Percentiles rank a stretch among this genome's conserved stretches.
Conservation (phyloP, 2,113 vertebrate genomes). For the Leptodactylus fuscus region DNA sequence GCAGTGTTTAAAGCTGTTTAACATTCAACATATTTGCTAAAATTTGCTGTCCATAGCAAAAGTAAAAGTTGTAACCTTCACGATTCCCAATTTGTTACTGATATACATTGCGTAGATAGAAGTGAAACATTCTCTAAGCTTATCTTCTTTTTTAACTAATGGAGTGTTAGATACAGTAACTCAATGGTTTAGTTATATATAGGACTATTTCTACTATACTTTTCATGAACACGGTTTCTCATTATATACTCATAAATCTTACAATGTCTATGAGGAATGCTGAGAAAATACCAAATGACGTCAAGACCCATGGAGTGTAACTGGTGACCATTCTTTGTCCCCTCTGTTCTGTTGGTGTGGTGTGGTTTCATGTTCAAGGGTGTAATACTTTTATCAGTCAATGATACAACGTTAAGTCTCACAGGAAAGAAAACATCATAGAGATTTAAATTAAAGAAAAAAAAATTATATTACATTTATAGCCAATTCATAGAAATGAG, state of each 20-base stretch:
- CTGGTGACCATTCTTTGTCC: not conserved
- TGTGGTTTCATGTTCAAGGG: not conserved
- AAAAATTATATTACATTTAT: no score
- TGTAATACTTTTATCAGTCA: not conserved
- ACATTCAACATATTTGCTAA: not conserved
- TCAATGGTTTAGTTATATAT: not conserved
- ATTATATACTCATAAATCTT: constrained; percentile 1
- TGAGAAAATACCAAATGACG: constrained; percentile 3
- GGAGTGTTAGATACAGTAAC: no score
- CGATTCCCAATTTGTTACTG: not conserved
- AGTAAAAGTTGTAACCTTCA: not conserved
- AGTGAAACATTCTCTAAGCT: not conserved
- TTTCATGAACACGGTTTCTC: no score
- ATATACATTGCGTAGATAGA: not conserved
- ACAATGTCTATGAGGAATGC: not conserved
- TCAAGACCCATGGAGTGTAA: not conserved
- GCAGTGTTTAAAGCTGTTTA: no score
- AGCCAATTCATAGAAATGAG: no score
- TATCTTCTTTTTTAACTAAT: no score
- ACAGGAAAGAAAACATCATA: not conserved
- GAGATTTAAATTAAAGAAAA: no score
- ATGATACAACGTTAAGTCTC: not conserved
- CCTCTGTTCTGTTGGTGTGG: not conserved
- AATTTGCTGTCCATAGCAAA: not conserved
- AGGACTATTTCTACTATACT: not conserved